Base-by-base conservation (phyloP, 1,140 invertebrate species). In the Parasteatoda tepidariorum region DNA sequence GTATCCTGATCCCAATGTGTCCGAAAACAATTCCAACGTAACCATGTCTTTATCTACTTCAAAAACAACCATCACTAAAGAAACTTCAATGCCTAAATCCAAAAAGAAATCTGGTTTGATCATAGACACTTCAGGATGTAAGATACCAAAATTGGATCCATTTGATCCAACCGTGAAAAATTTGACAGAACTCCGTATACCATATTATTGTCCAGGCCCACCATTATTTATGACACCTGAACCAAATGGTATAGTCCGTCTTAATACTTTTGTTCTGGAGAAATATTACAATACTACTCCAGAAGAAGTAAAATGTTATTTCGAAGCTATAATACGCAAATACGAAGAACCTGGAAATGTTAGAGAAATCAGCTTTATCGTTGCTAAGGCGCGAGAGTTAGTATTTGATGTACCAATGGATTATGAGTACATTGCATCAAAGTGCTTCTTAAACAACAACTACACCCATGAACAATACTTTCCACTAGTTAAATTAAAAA, bases 81-180 rank as follows among this genome's bases (percentile, higher is more conserved):
- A n/a, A n/a, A n/a, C n/a, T n/a, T n/a, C n/a, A n/a, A n/a, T n/a
- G n/a, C n/a, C n/a, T n/a, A n/a, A n/a, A n/a, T n/a, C n/a, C n/a
- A n/a, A n/a, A n/a, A 38, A 38, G n/a, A 34, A 70, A 18, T n/a
- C 64, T 38, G 55, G 48, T 55, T 55, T 83, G 86, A 88, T 94
- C 57, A 92, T 95, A 2, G 92, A 92, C 88, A 94, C 91, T 86
- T 89, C 92, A 2, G 93, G 94, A 26, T 97, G 96, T 87, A 92
- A 92, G 3, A 95, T 97, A 85, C 94, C 95, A 0, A 92, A 92
- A 11, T 90, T 96, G 70, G 92, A 93, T 85, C 92, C 94, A 0
- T 92, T 92, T 67, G 93, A 96, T 84, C 88, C 90, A 11, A 92
- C 93, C 24, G 92, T 94, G 18, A 90, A 89, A 83, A 88, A 90